These are phyloP conservation scores for Brachionus asplanchnoidis DNA, from an alignment of 1,140 invertebrate species.

Conservation along the genomic window DNA sequence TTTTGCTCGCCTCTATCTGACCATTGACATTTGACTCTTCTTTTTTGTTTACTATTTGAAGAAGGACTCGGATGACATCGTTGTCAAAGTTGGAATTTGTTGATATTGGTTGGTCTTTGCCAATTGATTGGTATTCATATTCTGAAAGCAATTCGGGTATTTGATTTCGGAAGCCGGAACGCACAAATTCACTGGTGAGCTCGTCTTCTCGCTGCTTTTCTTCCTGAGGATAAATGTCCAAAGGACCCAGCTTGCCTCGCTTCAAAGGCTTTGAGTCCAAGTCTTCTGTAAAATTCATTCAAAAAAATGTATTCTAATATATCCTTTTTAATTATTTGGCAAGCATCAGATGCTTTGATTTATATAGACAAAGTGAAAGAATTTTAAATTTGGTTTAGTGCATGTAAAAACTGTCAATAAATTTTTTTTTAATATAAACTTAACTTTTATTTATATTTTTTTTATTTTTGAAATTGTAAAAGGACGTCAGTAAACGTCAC, in stretches of 20 bases:
- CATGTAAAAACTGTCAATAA: not conserved
- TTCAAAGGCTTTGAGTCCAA: slow-evolving; percentile 7
- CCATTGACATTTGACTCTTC: slow-evolving; percentile 7
- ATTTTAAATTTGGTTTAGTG: not conserved
- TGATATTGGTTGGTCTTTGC: slow-evolving; percentile 19
- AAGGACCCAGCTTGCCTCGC: slow-evolving; percentile 16
- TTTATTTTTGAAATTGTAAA: not conserved
- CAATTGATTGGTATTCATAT: slow-evolving; percentile 27
- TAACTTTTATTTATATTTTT: not conserved
- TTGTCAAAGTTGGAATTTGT: slow-evolving; percentile 26
- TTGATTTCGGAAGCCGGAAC: not conserved
- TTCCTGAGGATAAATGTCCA: slow-evolving; percentile 39
- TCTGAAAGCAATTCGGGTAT: slow-evolving; percentile 26
- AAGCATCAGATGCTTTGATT: not conserved
- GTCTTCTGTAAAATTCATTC: slow-evolving; percentile 33
- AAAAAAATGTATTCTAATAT: not conserved
- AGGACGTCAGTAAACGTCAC: no score
- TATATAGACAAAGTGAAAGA: not conserved
- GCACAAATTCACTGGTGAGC: slow-evolving; percentile 3
- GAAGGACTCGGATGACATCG: not conserved
- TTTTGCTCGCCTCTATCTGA: slow-evolving; percentile 28
- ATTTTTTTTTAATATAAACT: not conserved
- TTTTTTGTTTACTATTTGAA: slow-evolving; percentile 36
- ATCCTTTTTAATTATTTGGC: not conserved
- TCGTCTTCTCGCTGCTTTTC: slow-evolving; percentile 41